Evolutionary conservation across 2,797 vertebrate genomes (phyloP).

Genomic region (Sebastes wilsoni): DNA sequence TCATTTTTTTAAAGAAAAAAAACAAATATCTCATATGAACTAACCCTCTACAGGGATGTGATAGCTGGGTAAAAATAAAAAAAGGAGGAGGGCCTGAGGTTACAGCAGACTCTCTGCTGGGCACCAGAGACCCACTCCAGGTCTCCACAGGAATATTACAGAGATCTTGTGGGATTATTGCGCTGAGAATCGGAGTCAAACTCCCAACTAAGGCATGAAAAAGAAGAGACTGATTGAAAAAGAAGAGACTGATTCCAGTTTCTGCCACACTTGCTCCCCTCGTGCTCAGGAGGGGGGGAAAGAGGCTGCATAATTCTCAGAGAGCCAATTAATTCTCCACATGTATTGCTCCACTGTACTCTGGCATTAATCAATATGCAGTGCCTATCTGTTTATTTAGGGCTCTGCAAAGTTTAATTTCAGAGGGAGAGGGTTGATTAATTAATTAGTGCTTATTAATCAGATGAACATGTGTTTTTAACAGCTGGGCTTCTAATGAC

Average conservation of each 20-base stretch:
- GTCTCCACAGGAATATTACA: conserved; percentile 40
- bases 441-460: conserved; percentile 69
- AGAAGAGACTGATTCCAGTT: not conserved
- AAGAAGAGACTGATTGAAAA: not conserved
- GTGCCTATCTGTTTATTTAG: conserved; percentile 31
- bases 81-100: conserved; percentile 24
- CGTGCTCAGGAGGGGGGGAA: not conserved
- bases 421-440: conserved; percentile 36
- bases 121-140: conserved; percentile 12
- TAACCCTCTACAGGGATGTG: not conserved
- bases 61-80: not conserved
- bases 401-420: conserved; percentile 46
- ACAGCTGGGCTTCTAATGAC: conserved; percentile 43
- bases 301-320: conserved; percentile 25
- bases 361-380: conserved; percentile 7
- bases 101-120: conserved; percentile 10
- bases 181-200: not conserved
- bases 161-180: conserved; percentile 32
- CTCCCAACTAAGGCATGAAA: not conserved
- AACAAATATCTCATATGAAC: not conserved
- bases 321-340: conserved; percentile 33
- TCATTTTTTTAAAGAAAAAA: not conserved
- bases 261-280: conserved; percentile 22
- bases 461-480: conserved; percentile 50
- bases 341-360: conserved; percentile 6